Evolutionary conservation across 2,888 invertebrate species (phyloP), one percentile per base, ranked within the genome.

Genomic region (Seira sanloemensis): DNA sequence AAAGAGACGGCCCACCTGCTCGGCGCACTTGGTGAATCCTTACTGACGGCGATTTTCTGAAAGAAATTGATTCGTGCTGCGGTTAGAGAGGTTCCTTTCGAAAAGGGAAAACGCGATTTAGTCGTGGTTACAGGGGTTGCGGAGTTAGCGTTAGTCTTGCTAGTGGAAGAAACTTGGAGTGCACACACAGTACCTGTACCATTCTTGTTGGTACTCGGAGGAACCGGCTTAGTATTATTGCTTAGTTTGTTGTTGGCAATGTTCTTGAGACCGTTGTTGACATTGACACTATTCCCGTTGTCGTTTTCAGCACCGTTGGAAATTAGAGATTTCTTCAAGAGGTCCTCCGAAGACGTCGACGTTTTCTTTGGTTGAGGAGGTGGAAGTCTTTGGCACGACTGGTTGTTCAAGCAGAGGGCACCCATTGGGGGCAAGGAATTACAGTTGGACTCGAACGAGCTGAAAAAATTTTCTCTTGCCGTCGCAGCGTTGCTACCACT

Each of bases 51-150:
- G 50, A 81, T 81, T 72, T 84, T 84, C 67, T 86, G 86, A 68
- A 87, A 87, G 65, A 87, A 87, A 26, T 78, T 76, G 25, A 86
- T 86, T 72, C 87, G 58, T 12, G 87, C 87, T 67, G 87, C 87
- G 12, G 86, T 87, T 54, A 87, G 65, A 1, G 87, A 87, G 23
- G 82, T 78, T 69, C 87, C 87, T 67, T 83, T 83, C 16, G 87
- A 78, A 25, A 54, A 72, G 5, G 74, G 24, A 27, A 73, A 77
- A 27, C 27, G 72, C 2, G 77, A 62, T 25, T 78, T 81, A 12
- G n/a, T n/a, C n/a, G 78, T 21, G 25, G 77, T 72, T 50, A 78
- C 27, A 9, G 74, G 58, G 27, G 46, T 54, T 26, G 25, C 72
- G 21, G 80, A 80, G 21, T 26, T 67, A 46, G 50, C 75, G 69